Conservation (phyloP, 2,888 invertebrate genomes). For the Ornithoptera priamus region DNA sequence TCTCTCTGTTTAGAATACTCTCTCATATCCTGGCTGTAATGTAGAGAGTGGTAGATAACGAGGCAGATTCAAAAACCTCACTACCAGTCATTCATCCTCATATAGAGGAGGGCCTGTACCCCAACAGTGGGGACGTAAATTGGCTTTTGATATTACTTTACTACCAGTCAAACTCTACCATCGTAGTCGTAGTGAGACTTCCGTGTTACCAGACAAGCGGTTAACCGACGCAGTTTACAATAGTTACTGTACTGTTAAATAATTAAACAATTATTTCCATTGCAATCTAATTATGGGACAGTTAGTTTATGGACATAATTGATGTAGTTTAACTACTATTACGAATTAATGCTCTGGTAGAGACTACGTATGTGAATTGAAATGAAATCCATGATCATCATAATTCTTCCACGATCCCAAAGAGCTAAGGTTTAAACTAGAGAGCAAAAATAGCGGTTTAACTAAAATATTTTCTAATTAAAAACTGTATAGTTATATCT, state of each 20-base stretch:
- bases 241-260: too few relatives aligned
- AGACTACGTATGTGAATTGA: constrained; percentile 4
- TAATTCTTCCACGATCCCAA: background rate
- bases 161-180: too few relatives aligned
- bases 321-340: background rate
- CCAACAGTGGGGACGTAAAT: too few relatives aligned
- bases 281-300: background rate
- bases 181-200: background rate
- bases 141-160: too few relatives aligned
- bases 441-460: background rate
- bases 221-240: background rate
- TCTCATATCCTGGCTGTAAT: too few relatives aligned
- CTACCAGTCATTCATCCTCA: too few relatives aligned
- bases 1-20: too few relatives aligned
- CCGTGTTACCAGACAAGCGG: background rate
- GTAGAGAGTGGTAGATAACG: too few relatives aligned
- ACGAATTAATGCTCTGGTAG: background rate
- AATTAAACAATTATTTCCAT: too few relatives aligned
- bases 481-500: too few relatives aligned
- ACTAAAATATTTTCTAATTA: background rate
- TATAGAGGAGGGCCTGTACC: too few relatives aligned
- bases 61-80: too few relatives aligned
- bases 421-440: background rate
- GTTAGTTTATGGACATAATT: background rate
- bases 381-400: background rate